Conservation (phyloP, 2,888 invertebrate species). For the Cosmorhoe ocellata region DNA sequence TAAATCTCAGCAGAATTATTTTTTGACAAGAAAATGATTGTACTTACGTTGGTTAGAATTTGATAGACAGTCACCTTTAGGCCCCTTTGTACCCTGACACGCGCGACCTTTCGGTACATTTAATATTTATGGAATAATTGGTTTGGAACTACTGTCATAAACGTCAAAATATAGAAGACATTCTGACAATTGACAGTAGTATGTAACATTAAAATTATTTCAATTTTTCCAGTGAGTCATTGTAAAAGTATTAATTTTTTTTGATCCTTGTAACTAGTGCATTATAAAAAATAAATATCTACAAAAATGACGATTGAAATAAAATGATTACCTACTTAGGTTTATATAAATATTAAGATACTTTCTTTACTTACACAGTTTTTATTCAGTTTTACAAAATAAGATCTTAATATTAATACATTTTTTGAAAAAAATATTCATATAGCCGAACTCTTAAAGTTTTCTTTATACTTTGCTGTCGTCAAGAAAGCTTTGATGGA, state of each 20-base stretch:
- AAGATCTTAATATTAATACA: too few species aligned
- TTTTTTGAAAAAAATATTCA: too few species aligned
- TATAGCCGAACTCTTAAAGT: too few species aligned
- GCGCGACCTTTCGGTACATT: slow-evolving; percentile 52
- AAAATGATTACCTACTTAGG: too few species aligned
- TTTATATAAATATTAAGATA: too few species aligned
- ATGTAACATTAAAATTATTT: background rate
- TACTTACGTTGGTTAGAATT: slow-evolving; percentile 39
- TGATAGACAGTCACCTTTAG: slow-evolving; percentile 65
- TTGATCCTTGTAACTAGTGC: too few species aligned
- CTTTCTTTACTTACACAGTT: too few species aligned
- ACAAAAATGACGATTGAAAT: too few species aligned
- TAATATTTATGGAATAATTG: slow-evolving; percentile 55
- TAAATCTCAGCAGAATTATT: slow-evolving; percentile 30
- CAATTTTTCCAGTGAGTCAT: too few species aligned
- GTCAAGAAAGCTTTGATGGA: slow-evolving; percentile 32
- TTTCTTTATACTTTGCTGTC: slow-evolving; percentile 23
- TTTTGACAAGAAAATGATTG: slow-evolving; percentile 56
- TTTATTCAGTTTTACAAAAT: too few species aligned
- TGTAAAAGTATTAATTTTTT: too few species aligned
- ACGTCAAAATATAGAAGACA: slow-evolving; percentile 22
- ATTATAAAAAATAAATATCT: too few species aligned
- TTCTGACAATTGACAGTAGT: background rate
- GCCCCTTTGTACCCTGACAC: slow-evolving; percentile 50
- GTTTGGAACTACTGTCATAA: slow-evolving; percentile 24